Percentiles rank a stretch among this genome's conserved stretches.
Evolutionary conservation across 2,797 vertebrate genomes (phyloP).

Genomic region (Clamator glandarius): DNA sequence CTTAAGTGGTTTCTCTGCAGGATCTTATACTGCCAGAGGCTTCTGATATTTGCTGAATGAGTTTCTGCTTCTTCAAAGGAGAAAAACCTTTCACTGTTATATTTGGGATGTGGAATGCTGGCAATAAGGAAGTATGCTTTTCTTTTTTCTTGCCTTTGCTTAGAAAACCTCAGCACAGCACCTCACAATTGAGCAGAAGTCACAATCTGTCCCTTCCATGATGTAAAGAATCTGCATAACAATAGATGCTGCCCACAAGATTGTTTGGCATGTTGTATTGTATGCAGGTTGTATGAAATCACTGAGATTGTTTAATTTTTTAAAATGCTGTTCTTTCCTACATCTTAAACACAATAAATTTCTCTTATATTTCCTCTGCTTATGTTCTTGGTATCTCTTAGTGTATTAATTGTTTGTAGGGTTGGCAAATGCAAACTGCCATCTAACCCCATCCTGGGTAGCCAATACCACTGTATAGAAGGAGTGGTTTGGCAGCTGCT

Average conservation of each 20-base stretch:
- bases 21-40: background rate
- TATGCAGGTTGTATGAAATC: background rate
- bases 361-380: background rate
- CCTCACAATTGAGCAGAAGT: background rate
- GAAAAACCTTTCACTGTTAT: background rate
- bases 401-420: background rate
- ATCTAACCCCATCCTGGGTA: rapidly evolving
- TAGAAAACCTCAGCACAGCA: background rate
- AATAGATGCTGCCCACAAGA: background rate
- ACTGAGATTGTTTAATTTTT: background rate
- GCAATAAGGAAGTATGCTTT: background rate
- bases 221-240: background rate
- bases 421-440: background rate
- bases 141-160: background rate
- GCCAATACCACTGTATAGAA: rapidly evolving
- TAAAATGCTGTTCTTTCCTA: background rate
- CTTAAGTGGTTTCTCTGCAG: background rate
- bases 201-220: background rate
- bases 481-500: background rate
- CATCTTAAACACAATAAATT: background rate
- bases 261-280: background rate
- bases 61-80: conserved; percentile 4
- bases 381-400: background rate
- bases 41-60: background rate
- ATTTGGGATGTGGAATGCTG: background rate